Percentiles rank a stretch among this genome's conserved stretches.
phyloP scores from a whole-genome alignment of 2,113 vertebrate species.

The Chinchilla lanigera region DNA sequence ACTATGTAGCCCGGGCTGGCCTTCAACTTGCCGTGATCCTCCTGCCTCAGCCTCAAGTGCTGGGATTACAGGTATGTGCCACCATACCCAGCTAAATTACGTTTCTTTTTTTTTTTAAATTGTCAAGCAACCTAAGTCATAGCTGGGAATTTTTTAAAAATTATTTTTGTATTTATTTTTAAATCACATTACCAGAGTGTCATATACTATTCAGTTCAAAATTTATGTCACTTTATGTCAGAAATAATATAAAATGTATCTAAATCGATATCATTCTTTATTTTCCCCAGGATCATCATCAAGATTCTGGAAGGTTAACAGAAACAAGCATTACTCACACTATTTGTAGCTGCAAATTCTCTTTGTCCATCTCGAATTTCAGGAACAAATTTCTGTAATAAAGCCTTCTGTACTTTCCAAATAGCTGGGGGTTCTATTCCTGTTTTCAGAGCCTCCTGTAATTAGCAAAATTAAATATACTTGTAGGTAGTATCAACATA shows the following conservation, averaged over 20 bases:
- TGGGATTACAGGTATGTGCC: not conserved
- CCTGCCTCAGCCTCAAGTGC: not conserved
- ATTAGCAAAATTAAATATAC: conserved; percentile 58
- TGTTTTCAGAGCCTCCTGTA: conserved; percentile 92
- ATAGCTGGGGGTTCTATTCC: conserved; percentile 98
- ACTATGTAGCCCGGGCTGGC: not conserved
- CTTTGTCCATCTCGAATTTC: conserved; percentile 96
- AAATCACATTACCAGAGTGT: not conserved
- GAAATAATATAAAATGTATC: conserved; percentile 47
- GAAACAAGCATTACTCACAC: conserved; percentile 89
- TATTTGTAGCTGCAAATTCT: conserved; percentile 98
- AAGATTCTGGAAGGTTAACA: conserved; percentile 46
- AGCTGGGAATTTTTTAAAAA: not conserved
- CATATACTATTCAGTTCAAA: not conserved
- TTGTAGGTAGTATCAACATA: conserved; percentile 45
- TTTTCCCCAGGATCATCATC: not conserved
- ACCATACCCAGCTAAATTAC: not conserved
- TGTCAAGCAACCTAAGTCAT: not conserved
- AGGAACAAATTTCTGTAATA: conserved; percentile 98
- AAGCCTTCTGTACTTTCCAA: conserved; percentile 99
- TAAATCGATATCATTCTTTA: conserved; percentile 30
- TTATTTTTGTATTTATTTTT: conserved; percentile 3
- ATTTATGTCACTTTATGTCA: conserved; percentile 29
- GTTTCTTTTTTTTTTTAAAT: not conserved
- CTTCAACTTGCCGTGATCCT: not conserved